These are phyloP conservation scores for Digitonthophagus gazella DNA, from an alignment of 2,888 invertebrate genomes.

Conservation along the genomic window DNA sequence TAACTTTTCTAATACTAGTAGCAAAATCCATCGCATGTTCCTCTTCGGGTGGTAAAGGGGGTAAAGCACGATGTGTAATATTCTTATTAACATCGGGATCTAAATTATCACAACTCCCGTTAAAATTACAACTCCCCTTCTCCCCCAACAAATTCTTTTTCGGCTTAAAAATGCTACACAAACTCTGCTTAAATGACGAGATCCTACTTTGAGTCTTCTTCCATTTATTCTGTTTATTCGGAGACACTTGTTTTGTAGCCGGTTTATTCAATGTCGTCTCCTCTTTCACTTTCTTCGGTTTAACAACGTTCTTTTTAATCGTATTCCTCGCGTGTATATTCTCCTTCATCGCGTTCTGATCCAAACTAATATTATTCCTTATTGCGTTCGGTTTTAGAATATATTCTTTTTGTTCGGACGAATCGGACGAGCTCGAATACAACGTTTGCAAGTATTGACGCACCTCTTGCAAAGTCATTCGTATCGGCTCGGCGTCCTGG, in stretches of 20 bases:
- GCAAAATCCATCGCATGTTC: slow-evolving; percentile 73
- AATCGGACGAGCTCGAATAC: slow-evolving; percentile 75
- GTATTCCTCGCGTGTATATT: slow-evolving; percentile 17
- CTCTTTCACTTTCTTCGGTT: slow-evolving; percentile 59
- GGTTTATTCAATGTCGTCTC: slow-evolving; percentile 51
- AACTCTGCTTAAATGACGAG: slow-evolving; percentile 78
- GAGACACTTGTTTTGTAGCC: slow-evolving; percentile 33
- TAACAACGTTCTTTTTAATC: slow-evolving; percentile 45
- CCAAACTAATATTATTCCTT: slow-evolving; percentile 10
- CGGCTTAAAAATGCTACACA: slow-evolving; percentile 82
- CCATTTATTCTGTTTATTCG: slow-evolving; percentile 50
- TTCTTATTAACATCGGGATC: slow-evolving; percentile 52
- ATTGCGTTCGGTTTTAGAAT: slow-evolving; percentile 34
- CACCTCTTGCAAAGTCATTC: slow-evolving; percentile 83
- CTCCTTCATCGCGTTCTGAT: slow-evolving; percentile 20
- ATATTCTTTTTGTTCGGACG: slow-evolving; percentile 53
- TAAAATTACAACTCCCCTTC: slow-evolving; percentile 23
- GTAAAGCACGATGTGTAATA: slow-evolving; percentile 65
- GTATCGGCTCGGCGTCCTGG: slow-evolving; percentile 70
- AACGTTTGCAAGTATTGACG: slow-evolving; percentile 79
- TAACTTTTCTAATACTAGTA: slow-evolving; percentile 88
- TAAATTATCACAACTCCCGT: slow-evolving; percentile 36
- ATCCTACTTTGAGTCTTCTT: slow-evolving; percentile 67
- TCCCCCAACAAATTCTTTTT: slow-evolving; percentile 56
- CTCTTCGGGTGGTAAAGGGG: slow-evolving; percentile 59